Conservation (phyloP, 1,140 invertebrate genomes). For the Bombus consobrinus region DNA sequence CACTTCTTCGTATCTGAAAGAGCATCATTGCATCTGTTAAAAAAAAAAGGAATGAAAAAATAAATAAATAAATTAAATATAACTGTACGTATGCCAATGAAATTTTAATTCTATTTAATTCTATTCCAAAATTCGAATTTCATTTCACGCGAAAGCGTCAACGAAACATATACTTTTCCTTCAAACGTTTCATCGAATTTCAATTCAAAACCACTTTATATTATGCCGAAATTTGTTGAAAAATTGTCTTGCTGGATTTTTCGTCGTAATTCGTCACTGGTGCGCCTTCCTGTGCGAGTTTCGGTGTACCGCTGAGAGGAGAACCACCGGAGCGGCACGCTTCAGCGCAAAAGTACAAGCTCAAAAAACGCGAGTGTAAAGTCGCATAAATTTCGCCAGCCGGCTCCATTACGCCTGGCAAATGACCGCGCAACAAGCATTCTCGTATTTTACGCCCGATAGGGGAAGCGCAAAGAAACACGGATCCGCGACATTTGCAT, state of each 20-base stretch:
- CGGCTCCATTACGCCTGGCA: conserved; percentile 43
- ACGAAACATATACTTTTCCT: not conserved
- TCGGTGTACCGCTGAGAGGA: not conserved
- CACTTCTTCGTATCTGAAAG: too few species aligned
- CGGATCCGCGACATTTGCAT: conserved; percentile 24
- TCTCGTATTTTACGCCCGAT: conserved; percentile 39
- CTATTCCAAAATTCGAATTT: too few species aligned
- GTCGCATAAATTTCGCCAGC: conserved; percentile 27
- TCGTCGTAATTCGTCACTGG: not conserved
- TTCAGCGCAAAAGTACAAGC: not conserved
- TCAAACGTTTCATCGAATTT: not conserved
- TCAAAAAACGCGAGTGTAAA: conserved; percentile 22
- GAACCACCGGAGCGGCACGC: not conserved
- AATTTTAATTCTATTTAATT: not conserved
- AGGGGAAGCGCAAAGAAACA: conserved; percentile 42
- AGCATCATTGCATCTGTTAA: too few species aligned
- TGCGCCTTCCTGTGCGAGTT: not conserved
- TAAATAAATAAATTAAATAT: too few species aligned
- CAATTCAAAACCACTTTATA: not conserved
- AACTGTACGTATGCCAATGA: not conserved
- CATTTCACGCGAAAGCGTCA: not conserved
- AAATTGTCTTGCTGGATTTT: not conserved
- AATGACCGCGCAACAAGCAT: conserved; percentile 51
- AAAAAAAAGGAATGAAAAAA: too few species aligned
- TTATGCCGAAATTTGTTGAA: not conserved